Conservation (phyloP, 92 coral and sea anemone genomes). For the Zoanthus sansibaricus region DNA sequence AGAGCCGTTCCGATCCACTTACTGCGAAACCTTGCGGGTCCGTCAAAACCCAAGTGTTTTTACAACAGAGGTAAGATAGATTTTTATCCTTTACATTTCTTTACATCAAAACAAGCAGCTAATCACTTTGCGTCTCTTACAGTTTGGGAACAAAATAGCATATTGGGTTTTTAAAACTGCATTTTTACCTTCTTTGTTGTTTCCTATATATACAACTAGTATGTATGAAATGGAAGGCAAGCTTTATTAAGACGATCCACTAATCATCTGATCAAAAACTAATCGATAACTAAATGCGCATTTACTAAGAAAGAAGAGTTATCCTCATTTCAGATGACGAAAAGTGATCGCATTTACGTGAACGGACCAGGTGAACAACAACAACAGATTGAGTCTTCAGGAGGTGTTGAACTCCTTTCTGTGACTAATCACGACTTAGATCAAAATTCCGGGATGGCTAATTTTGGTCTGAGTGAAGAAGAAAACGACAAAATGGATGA, state of each 20-base stretch:
- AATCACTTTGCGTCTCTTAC: too few relatives aligned
- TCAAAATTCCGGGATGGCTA: constrained; percentile 21
- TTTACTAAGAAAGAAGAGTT: too few relatives aligned
- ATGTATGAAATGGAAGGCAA: too few relatives aligned
- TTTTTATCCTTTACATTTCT: too few relatives aligned
- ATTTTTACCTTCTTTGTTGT: too few relatives aligned
- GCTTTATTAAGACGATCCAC: too few relatives aligned
- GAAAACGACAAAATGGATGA: constrained; percentile 36
- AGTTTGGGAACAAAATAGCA: too few relatives aligned
- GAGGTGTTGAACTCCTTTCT: constrained; percentile 55
- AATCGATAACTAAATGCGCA: too few relatives aligned
- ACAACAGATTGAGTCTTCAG: constrained; percentile 43
- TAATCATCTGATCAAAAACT: too few relatives aligned
- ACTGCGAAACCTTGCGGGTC: constrained; percentile 65
- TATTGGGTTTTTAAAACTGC: too few relatives aligned
- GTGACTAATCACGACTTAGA: constrained; percentile 1
- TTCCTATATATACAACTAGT: too few relatives aligned
- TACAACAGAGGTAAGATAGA: constrained; percentile 38
- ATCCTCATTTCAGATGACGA: constrained; percentile 14
- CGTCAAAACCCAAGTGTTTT: constrained; percentile 25
- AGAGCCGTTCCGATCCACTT: constrained; percentile 81
- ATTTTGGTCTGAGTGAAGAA: constrained; percentile 39
- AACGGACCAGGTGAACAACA: constrained; percentile 62
- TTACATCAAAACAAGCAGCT: too few relatives aligned
- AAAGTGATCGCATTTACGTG: constrained; percentile 70